A percentile compares a stretch with the other conserved stretches of the same genome.
These are phyloP conservation scores for Lordiphosa clarofinis DNA, from an alignment of 1,140 invertebrate genomes.

Conservation along the genomic window DNA sequence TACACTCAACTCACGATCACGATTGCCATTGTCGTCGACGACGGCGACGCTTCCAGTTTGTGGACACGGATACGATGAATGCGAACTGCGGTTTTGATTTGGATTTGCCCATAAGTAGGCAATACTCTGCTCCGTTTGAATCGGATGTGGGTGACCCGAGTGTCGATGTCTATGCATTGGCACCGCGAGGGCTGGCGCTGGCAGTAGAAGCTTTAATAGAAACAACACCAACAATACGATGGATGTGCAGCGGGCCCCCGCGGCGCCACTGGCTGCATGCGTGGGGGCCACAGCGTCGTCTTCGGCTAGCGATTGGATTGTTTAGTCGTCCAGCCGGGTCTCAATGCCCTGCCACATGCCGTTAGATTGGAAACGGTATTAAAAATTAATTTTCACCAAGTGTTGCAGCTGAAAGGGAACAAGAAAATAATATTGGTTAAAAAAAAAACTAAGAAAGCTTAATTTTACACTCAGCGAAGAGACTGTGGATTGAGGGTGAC, in stretches of 20 bases:
- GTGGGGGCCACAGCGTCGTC: constrained; percentile 79
- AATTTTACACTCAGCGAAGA: no score
- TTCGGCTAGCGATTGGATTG: constrained; percentile 61
- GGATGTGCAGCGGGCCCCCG: constrained; percentile 75
- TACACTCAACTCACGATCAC: constrained; percentile 13
- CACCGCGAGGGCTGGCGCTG: constrained; percentile 74
- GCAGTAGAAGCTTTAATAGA: constrained; percentile 44
- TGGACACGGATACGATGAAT: constrained; percentile 20
- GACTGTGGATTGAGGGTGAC: no score
- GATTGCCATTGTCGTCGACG: constrained; percentile 47
- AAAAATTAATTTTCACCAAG: neutral
- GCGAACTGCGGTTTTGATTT: constrained; percentile 18
- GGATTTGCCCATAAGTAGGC: constrained; percentile 44
- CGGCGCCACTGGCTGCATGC: constrained; percentile 78
- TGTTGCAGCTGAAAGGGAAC: neutral
- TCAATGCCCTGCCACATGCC: constrained; percentile 9
- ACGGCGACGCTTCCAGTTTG: constrained; percentile 45
- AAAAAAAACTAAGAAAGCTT: no score
- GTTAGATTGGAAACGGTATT: neutral
- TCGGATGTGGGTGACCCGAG: constrained; percentile 24
- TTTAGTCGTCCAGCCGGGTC: constrained; percentile 38
- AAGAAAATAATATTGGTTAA: neutral
- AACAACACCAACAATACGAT: constrained; percentile 51
- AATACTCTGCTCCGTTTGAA: constrained; percentile 25
- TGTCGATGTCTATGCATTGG: constrained; percentile 49